Conservation (phyloP, 2,797 vertebrate genomes). For the Poeciliopsis presidionis region DNA sequence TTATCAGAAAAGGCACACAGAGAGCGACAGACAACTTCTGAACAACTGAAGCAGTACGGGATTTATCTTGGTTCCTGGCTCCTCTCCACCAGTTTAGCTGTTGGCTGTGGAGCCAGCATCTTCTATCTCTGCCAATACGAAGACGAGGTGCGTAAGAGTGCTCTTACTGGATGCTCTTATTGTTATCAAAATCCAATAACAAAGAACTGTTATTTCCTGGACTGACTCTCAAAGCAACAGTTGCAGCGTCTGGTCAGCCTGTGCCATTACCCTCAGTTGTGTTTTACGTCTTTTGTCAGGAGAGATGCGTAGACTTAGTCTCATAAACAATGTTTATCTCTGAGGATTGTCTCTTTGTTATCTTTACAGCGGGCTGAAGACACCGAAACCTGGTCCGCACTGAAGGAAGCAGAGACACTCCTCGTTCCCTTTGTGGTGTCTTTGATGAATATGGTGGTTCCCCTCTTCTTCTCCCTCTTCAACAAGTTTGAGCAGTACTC, state of each 20-base stretch:
- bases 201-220: neutral
- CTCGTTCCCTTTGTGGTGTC: conserved; percentile 87
- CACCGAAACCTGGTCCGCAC: conserved; percentile 44
- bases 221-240: neutral
- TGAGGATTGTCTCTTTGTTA: conserved; percentile 16
- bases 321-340: neutral
- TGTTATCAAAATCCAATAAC: neutral
- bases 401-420: conserved; percentile 83
- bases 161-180: neutral
- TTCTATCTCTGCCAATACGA: conserved; percentile 82
- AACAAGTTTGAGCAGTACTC: conserved; percentile 87
- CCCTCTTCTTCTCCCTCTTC: conserved; percentile 89
- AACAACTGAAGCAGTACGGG: conserved; percentile 68
- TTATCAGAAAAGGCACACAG: conserved; percentile 81
- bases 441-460: conserved; percentile 87
- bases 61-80: conserved; percentile 84
- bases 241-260: neutral
- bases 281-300: conserved; percentile 10
- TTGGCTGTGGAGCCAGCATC: conserved; percentile 81
- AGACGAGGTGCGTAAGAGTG: conserved; percentile 47
- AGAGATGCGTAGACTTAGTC: neutral
- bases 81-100: conserved; percentile 78
- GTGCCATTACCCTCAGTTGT: conserved; percentile 5
- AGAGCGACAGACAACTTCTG: conserved; percentile 62
- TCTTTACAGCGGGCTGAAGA: conserved; percentile 42